phyloP scores from a whole-genome alignment of 2,888 invertebrate genomes.

The Ctenicera cuprea region DNA sequence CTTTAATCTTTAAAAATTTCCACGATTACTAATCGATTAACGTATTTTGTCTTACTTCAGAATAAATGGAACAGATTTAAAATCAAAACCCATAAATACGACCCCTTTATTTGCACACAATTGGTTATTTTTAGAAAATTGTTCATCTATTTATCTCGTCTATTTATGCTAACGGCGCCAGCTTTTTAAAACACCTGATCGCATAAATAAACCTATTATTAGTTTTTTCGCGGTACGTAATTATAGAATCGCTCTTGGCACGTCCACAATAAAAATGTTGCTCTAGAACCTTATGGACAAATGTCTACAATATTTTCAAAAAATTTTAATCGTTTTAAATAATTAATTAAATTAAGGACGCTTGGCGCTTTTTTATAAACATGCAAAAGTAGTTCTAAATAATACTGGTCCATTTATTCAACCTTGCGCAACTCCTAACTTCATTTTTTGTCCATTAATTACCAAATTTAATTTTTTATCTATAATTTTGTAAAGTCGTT shows the following conservation, averaged over 20 bases:
- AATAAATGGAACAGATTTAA: background rate
- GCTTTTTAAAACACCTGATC: slow-evolving; percentile 35
- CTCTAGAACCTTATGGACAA: background rate
- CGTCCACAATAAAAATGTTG: slow-evolving; percentile 5
- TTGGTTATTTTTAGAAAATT: slow-evolving; percentile 29
- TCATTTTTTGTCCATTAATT: too few relatives aligned
- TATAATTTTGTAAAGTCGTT: background rate
- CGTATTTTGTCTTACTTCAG: background rate
- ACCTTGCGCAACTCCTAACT: too few relatives aligned
- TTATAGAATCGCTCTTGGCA: slow-evolving; percentile 17
- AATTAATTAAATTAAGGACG: too few relatives aligned
- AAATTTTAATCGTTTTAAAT: too few relatives aligned
- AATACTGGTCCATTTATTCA: too few relatives aligned
- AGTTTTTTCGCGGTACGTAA: slow-evolving; percentile 13
- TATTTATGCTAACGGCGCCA: slow-evolving; percentile 37
- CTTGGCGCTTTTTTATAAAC: too few relatives aligned
- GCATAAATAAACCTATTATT: slow-evolving; percentile 33
- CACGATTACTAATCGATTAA: too few relatives aligned
- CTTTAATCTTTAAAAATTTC: too few relatives aligned
- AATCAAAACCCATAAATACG: background rate
- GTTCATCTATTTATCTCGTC: slow-evolving; percentile 26
- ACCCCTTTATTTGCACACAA: slow-evolving; percentile 27
- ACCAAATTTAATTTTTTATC: too few relatives aligned
- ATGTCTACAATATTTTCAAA: too few relatives aligned
- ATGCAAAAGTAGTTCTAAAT: too few relatives aligned